phyloP scores from a whole-genome alignment of 2,888 invertebrate species.

The Acanthococcus lagerstroemiae region DNA sequence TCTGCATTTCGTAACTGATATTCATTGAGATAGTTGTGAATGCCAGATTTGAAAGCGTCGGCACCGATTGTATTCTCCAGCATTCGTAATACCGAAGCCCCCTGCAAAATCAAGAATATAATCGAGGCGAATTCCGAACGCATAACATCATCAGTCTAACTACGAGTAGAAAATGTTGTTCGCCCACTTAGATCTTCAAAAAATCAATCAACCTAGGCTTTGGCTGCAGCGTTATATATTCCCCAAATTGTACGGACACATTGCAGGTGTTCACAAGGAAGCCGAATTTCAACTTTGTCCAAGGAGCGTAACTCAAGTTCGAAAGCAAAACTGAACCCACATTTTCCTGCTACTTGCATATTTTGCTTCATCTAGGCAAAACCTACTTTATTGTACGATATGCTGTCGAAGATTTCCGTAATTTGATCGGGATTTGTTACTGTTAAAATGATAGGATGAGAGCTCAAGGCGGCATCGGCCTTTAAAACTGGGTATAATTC shows the following conservation, averaged over 20 bases:
- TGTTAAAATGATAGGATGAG: constrained; percentile 80
- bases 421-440: constrained; percentile 82
- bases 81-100: constrained; percentile 68
- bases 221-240: too few relatives aligned
- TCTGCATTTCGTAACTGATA: constrained; percentile 64
- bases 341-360: neutral
- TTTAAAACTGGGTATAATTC: constrained; percentile 62
- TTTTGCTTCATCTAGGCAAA: neutral
- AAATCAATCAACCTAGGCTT: too few relatives aligned
- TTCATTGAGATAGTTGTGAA: constrained; percentile 61
- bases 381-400: constrained; percentile 78
- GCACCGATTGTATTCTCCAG: constrained; percentile 67
- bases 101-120: constrained; percentile 30
- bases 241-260: too few relatives aligned
- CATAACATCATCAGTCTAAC: too few relatives aligned
- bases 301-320: neutral
- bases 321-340: neutral
- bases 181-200: too few relatives aligned
- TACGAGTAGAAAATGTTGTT: too few relatives aligned
- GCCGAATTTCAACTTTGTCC: too few relatives aligned
- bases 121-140: too few relatives aligned
- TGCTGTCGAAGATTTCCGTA: constrained; percentile 78
- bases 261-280: too few relatives aligned
- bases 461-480: constrained; percentile 67
- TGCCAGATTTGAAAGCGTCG: constrained; percentile 59